A percentile compares a stretch with the other conserved stretches of the same genome.
Conservation (phyloP, 2,797 vertebrate genomes). For the Tokudaia muenninki region DNA sequence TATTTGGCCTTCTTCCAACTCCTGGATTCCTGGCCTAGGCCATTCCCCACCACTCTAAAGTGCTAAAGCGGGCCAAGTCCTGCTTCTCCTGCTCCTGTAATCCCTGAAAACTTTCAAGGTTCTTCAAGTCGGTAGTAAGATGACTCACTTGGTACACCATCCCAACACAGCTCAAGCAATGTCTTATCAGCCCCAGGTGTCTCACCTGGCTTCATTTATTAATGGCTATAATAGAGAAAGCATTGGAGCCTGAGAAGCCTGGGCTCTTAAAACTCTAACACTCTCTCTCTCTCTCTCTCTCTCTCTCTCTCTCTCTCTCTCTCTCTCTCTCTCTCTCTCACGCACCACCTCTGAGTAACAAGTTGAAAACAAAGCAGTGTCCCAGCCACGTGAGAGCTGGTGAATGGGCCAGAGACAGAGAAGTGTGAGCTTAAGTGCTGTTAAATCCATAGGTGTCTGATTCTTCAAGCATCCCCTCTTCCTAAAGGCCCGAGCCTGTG, state of each 20-base stretch:
- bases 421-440: neutral
- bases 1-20: neutral
- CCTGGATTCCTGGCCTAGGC: too few species aligned
- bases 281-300: neutral
- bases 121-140: constrained; percentile 21
- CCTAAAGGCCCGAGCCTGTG: neutral
- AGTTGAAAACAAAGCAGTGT: constrained; percentile 43
- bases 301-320: too few species aligned
- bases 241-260: neutral
- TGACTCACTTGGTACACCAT: neutral
- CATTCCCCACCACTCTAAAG: neutral
- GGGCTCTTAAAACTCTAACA: neutral
- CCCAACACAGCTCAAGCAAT: neutral
- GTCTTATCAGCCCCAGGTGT: neutral
- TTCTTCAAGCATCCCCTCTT: neutral
- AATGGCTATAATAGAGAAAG: neutral
- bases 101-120: constrained; percentile 12
- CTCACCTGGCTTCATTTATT: neutral
- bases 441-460: neutral
- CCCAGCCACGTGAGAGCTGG: neutral
- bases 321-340: neutral
- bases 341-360: neutral
- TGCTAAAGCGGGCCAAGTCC: neutral
- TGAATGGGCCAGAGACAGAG: neutral
- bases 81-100: neutral